Evolutionary conservation across 1,140 invertebrate genomes (phyloP).

Genomic region (Parapsyche elsis): DNA sequence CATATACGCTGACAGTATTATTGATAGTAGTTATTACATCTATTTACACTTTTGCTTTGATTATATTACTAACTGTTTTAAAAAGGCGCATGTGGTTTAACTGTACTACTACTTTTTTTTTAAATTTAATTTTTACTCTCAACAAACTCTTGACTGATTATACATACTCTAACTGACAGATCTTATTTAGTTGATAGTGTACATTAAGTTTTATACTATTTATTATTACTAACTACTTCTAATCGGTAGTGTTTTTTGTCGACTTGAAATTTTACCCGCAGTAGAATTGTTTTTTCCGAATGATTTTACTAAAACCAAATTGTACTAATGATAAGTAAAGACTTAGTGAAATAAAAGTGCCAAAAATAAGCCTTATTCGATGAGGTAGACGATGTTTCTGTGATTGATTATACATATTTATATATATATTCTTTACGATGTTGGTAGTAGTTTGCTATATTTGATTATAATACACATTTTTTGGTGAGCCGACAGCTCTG

Average conservation of each 20-base stretch:
- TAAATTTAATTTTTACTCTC: not conserved
- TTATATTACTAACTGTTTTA: slow-evolving; percentile 5
- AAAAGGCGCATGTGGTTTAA: slow-evolving; percentile 11
- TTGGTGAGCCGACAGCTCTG: no score
- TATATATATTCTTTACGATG: slow-evolving; percentile 53
- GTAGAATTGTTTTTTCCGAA: not conserved
- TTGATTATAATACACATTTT: no score
- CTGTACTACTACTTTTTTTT: not conserved
- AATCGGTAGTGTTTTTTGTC: not conserved
- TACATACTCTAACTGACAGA: not conserved
- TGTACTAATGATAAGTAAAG: slow-evolving; percentile 26
- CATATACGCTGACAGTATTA: slow-evolving; percentile 23
- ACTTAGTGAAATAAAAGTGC: slow-evolving; percentile 51
- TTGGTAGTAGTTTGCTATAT: slow-evolving; percentile 40
- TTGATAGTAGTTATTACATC: slow-evolving; percentile 1
- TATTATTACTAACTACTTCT: not conserved
- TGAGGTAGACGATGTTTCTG: slow-evolving; percentile 48
- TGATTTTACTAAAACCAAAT: slow-evolving; percentile 12
- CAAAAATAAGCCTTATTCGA: slow-evolving; percentile 54
- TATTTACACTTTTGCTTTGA: not conserved
- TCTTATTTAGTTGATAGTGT: not conserved
- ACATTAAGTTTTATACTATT: not conserved
- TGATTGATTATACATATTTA: slow-evolving; percentile 48
- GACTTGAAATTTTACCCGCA: not conserved
- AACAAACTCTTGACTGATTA: slow-evolving; percentile 4